phyloP scores from a whole-genome alignment of 2,113 vertebrate species.

The Irena cyanogastra region DNA sequence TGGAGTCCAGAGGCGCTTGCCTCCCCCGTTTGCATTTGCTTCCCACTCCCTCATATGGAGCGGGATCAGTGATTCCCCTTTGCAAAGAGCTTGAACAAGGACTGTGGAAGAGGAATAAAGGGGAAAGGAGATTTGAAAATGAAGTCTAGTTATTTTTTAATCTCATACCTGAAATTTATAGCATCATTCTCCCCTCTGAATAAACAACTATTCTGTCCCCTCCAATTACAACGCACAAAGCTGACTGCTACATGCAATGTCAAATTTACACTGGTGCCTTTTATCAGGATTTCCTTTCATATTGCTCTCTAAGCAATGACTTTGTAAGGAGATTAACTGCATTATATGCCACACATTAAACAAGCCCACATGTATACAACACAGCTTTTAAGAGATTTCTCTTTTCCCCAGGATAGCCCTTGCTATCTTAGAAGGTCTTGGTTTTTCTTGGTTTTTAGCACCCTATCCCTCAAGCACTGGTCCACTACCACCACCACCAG shows the following conservation, averaged over 20 bases:
- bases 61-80: neutral
- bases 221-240: constrained; percentile 45
- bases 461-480: neutral
- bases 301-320: constrained; percentile 53
- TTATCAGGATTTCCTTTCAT: constrained; percentile 53
- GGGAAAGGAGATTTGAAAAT: constrained; percentile 35
- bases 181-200: constrained; percentile 19
- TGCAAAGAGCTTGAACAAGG: neutral
- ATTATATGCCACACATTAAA: constrained; percentile 56
- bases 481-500: neutral
- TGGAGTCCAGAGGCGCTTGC: constrained; percentile 4
- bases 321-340: constrained; percentile 51
- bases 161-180: constrained; percentile 45
- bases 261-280: constrained; percentile 52
- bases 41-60: neutral
- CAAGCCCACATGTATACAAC: constrained; percentile 27
- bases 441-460: neutral
- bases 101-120: constrained; percentile 12
- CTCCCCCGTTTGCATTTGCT: neutral
- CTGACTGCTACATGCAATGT: constrained; percentile 38
- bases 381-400: constrained; percentile 18
- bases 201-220: constrained; percentile 36
- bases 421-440: neutral
- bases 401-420: neutral
- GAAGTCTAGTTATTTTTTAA: constrained; percentile 17